A percentile compares a stretch with the other conserved stretches of the same genome.
phyloP scores from a whole-genome alignment of 1,140 invertebrate genomes.

The Ceratitis capitata region DNA sequence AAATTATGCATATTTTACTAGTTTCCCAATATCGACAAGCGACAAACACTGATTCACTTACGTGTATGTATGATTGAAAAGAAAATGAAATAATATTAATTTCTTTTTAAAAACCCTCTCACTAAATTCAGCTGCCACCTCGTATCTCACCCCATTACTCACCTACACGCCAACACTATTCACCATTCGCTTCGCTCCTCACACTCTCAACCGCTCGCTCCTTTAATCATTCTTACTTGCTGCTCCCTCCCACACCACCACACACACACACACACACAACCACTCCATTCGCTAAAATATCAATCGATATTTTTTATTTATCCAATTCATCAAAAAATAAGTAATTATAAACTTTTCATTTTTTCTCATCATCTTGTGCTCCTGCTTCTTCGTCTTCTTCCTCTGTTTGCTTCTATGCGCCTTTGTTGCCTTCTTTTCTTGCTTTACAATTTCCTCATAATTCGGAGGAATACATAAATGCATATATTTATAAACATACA shows the following conservation, averaged over 20 bases:
- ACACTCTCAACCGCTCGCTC: not conserved
- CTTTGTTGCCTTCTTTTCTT: constrained; percentile 16
- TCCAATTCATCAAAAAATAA: constrained; percentile 65
- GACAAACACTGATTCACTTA: not conserved
- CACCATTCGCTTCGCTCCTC: not conserved
- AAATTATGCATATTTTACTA: not conserved
- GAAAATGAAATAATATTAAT: too few relatives aligned
- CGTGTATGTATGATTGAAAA: too few relatives aligned
- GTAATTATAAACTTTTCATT: constrained; percentile 65
- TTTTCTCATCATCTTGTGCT: constrained; percentile 48
- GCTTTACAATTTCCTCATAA: constrained; percentile 8
- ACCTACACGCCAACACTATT: not conserved
- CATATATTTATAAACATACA: too few relatives aligned
- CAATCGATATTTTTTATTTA: constrained; percentile 51
- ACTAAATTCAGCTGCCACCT: too few relatives aligned
- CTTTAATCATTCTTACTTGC: too few relatives aligned
- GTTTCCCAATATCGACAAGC: not conserved
- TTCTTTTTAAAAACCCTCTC: not conserved
- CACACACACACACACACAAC: not conserved
- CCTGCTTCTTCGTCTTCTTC: not conserved
- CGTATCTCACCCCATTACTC: not conserved
- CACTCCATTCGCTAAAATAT: not conserved
- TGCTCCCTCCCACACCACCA: not conserved
- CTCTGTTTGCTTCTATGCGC: not conserved
- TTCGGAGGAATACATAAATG: not conserved